Evolutionary conservation across 2,797 vertebrate genomes (phyloP).

Genomic region (Diplodus sargus): DNA sequence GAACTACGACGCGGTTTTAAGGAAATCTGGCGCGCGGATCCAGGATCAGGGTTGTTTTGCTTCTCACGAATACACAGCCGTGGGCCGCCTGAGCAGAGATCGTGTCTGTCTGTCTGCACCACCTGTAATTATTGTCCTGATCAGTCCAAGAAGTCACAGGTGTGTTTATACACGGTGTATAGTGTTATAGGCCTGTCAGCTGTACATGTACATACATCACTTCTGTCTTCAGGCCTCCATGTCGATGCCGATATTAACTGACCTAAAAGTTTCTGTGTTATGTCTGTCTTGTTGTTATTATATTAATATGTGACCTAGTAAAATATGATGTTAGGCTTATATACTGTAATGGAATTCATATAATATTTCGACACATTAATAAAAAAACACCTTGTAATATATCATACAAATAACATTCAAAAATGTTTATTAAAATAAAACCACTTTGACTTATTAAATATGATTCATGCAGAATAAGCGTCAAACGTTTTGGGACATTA

Average conservation of each 20-base stretch:
- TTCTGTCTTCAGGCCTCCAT: no score
- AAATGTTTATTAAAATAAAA: background rate
- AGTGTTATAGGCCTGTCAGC: background rate
- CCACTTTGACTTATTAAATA: background rate
- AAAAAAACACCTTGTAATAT: background rate
- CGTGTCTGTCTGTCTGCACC: constrained; percentile 58
- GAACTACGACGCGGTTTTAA: constrained; percentile 61
- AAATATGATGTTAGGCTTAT: background rate
- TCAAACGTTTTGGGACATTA: background rate
- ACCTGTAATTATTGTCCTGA: constrained; percentile 28
- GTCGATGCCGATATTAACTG: background rate
- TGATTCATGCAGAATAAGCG: background rate
- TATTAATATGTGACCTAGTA: background rate
- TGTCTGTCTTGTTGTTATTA: background rate
- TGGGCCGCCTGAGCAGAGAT: constrained; percentile 25
- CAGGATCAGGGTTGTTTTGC: constrained; percentile 80
- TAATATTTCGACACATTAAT: background rate
- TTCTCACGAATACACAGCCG: constrained; percentile 36
- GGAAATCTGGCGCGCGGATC: constrained; percentile 70
- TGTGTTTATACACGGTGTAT: background rate
- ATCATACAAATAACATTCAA: background rate
- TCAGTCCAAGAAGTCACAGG: background rate
- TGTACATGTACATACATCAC: background rate
- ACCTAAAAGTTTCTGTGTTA: background rate
- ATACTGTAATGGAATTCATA: background rate